phyloP scores from a whole-genome alignment of 2,113 vertebrate species.

The Erinaceus europaeus region DNA sequence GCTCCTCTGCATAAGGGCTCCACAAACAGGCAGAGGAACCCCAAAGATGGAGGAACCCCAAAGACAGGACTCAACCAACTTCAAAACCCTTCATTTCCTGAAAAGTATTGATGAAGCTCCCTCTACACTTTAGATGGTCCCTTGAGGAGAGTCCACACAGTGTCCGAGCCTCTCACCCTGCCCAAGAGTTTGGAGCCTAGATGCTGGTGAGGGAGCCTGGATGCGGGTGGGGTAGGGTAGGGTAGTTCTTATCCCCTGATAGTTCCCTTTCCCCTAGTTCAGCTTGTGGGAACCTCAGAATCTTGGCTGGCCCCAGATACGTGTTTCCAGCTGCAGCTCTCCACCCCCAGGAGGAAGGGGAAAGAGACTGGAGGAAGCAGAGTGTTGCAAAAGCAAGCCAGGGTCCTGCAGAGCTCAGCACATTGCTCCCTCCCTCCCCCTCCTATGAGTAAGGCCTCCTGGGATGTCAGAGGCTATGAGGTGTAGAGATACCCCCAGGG shows the following conservation, averaged over 20 bases:
- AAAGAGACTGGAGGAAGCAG: slow-evolving; percentile 17
- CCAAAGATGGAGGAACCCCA: neutral
- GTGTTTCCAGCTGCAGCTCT: neutral
- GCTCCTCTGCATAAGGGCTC: neutral
- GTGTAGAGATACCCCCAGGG: slow-evolving; percentile 10
- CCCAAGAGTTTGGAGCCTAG: neutral
- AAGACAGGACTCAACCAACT: neutral
- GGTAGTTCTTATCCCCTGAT: neutral
- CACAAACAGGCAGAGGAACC: neutral
- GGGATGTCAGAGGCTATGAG: slow-evolving; percentile 17
- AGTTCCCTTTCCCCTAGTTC: neutral
- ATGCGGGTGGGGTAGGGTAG: neutral
- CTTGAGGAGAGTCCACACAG: neutral
- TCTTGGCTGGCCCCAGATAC: neutral
- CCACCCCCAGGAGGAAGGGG: neutral
- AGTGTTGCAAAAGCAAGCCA: slow-evolving; percentile 24
- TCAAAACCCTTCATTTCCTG: neutral
- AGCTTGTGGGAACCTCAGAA: slow-evolving; percentile 7
- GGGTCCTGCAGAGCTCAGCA: slow-evolving; percentile 12
- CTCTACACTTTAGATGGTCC: neutral
- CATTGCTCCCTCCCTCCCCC: neutral
- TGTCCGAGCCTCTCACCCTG: neutral
- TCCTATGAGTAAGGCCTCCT: neutral
- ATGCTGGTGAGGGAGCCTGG: neutral
- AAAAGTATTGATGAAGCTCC: neutral